Conservation (phyloP, 92 coral and sea anemone species). For the Porites divaricata region DNA sequence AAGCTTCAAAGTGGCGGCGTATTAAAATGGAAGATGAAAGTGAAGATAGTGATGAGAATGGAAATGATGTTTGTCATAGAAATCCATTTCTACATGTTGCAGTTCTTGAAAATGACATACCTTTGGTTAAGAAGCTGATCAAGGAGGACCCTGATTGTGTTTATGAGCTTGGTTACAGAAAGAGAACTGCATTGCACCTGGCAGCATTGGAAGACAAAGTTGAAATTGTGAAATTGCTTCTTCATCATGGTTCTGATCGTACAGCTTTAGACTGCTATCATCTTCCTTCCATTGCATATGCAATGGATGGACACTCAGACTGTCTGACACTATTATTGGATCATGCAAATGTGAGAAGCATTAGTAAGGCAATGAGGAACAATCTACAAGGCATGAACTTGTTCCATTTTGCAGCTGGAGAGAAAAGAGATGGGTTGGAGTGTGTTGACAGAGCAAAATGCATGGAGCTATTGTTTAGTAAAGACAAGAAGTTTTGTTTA, state of each 20-base stretch:
- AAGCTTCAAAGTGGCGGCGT: slow-evolving; percentile 72
- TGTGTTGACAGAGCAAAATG: slow-evolving; percentile 64
- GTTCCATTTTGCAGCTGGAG: slow-evolving; percentile 84
- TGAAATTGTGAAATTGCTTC: slow-evolving; percentile 70
- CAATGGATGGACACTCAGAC: slow-evolving; percentile 83
- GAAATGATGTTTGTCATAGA: neutral
- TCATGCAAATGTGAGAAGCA: slow-evolving; percentile 51
- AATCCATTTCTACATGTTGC: slow-evolving; percentile 55
- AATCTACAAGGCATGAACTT: slow-evolving; percentile 62
- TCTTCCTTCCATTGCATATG: slow-evolving; percentile 86
- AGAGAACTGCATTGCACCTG: slow-evolving; percentile 80
- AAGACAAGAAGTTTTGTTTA: slow-evolving; percentile 59
- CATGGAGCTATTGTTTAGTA: slow-evolving; percentile 72
- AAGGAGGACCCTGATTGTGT: slow-evolving; percentile 58
- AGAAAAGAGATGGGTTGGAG: slow-evolving; percentile 53
- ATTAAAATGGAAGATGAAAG: slow-evolving; percentile 71
- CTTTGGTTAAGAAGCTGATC: slow-evolving; percentile 45
- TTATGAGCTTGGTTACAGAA: slow-evolving; percentile 72
- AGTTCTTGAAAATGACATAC: slow-evolving; percentile 63
- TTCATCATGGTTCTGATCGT: slow-evolving; percentile 71
- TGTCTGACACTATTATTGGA: slow-evolving; percentile 70
- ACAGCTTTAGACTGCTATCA: slow-evolving; percentile 73
- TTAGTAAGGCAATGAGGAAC: slow-evolving; percentile 44
- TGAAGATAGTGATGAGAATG: slow-evolving; percentile 50
- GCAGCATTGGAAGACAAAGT: slow-evolving; percentile 79